These are phyloP conservation scores for Sisyra terminalis DNA, from an alignment of 2,888 invertebrate genomes.

Conservation along the genomic window DNA sequence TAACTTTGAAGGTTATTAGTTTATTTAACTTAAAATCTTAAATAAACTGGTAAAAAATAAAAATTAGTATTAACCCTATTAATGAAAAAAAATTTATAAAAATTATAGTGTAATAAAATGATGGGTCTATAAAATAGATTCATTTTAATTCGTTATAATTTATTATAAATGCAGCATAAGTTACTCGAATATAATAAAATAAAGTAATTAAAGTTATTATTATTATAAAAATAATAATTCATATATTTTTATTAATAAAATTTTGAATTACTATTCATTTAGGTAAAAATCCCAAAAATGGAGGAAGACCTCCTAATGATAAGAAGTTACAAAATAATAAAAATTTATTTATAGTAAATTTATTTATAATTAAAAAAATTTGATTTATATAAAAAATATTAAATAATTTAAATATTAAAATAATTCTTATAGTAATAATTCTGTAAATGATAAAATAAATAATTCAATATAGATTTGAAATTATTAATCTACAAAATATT, in stretches of 20 bases:
- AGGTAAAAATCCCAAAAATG: conserved; percentile 42
- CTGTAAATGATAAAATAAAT: too few species aligned
- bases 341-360: conserved; percentile 28
- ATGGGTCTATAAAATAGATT: conserved; percentile 16
- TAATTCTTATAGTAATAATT: too few species aligned
- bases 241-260: conserved; percentile 28
- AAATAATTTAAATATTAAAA: conserved; percentile 28
- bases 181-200: conserved; percentile 38
- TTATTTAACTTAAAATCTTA: too few species aligned
- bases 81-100: conserved; percentile 10
- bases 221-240: conserved; percentile 29
- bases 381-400: conserved; percentile 35
- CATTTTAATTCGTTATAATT: conserved; percentile 32
- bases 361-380: conserved; percentile 29
- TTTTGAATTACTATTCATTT: conserved; percentile 39
- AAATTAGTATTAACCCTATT: conserved; percentile 13
- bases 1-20: too few species aligned
- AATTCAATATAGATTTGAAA: too few species aligned
- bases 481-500: conserved; percentile 27
- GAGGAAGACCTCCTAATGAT: conserved; percentile 39
- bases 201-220: conserved; percentile 35
- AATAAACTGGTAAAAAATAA: conserved; percentile 16
- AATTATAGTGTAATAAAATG: conserved; percentile 2
- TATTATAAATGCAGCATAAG: conserved; percentile 30
- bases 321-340: conserved; percentile 34